Percentiles rank a stretch among this genome's conserved stretches.
phyloP scores from a whole-genome alignment of 2,113 vertebrate species.

The Echinops telfairi region DNA sequence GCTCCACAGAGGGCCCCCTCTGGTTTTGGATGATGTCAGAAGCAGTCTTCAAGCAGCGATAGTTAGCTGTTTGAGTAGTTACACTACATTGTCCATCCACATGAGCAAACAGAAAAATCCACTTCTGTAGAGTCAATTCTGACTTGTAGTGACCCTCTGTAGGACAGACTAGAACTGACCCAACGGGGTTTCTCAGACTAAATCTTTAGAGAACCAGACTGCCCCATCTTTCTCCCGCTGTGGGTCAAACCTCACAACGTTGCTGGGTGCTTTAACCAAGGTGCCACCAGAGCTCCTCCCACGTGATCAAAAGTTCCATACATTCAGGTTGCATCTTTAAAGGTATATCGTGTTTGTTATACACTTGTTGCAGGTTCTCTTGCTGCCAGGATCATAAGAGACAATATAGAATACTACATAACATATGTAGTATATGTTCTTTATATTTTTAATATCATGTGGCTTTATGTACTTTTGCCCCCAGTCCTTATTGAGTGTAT shows the following conservation, averaged over 20 bases:
- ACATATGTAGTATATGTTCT: slow-evolving; percentile 49
- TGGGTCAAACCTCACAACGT: neutral
- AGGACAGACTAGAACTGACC: neutral
- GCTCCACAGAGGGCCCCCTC: neutral
- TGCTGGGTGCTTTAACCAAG: neutral
- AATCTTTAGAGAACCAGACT: neutral
- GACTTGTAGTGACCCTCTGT: neutral
- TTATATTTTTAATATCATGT: slow-evolving; percentile 56
- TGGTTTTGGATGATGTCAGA: slow-evolving; percentile 23
- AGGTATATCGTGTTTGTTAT: neutral
- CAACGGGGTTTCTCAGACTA: neutral
- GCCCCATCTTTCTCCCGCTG: neutral
- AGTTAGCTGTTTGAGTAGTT: slow-evolving; percentile 20
- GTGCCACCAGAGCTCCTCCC: neutral
- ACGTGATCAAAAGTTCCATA: neutral
- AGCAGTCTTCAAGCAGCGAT: neutral
- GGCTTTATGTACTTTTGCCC: slow-evolving; percentile 51
- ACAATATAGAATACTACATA: slow-evolving; percentile 52
- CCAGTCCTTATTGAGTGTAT: slow-evolving; percentile 19
- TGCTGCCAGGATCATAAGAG: neutral
- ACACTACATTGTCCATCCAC: neutral
- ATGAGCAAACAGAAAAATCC: neutral
- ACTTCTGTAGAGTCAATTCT: neutral
- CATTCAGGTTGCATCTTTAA: slow-evolving; percentile 16
- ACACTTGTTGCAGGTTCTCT: slow-evolving; percentile 46